Conservation (phyloP, 2,797 vertebrate genomes). For the Antrozous pallidus region DNA sequence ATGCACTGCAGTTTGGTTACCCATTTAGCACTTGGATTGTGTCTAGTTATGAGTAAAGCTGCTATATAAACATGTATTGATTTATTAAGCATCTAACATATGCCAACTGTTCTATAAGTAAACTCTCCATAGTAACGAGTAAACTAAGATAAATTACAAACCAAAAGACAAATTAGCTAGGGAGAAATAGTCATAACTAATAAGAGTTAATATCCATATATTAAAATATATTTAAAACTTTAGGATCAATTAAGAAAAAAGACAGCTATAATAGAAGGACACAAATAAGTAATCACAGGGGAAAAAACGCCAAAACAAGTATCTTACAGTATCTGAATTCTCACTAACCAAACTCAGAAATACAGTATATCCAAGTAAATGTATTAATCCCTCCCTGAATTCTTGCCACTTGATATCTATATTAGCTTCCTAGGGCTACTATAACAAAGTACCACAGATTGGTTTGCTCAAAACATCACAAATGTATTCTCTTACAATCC, state of each 20-base stretch:
- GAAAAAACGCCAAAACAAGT: background rate
- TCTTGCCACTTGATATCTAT: background rate
- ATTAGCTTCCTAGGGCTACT: background rate
- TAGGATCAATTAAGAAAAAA: background rate
- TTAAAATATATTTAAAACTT: background rate
- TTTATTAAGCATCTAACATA: conserved; percentile 32
- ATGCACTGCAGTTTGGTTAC: background rate
- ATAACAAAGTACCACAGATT: background rate
- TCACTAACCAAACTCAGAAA: background rate
- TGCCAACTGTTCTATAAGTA: background rate
- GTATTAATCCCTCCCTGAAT: background rate
- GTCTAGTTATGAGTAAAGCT: background rate
- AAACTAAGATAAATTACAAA: background rate
- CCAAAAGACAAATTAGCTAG: background rate
- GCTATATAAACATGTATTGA: background rate
- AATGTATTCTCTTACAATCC: background rate
- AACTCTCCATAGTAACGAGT: background rate
- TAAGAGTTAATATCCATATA: background rate
- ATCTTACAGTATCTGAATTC: background rate
- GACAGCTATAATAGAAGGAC: background rate
- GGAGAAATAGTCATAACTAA: background rate
- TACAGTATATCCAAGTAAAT: background rate
- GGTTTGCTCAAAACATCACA: background rate
- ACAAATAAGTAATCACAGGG: background rate
- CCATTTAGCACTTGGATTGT: background rate